Evolutionary conservation across 2,797 vertebrate species (phyloP).

Genomic region (Peromyscus melanophrys): DNA sequence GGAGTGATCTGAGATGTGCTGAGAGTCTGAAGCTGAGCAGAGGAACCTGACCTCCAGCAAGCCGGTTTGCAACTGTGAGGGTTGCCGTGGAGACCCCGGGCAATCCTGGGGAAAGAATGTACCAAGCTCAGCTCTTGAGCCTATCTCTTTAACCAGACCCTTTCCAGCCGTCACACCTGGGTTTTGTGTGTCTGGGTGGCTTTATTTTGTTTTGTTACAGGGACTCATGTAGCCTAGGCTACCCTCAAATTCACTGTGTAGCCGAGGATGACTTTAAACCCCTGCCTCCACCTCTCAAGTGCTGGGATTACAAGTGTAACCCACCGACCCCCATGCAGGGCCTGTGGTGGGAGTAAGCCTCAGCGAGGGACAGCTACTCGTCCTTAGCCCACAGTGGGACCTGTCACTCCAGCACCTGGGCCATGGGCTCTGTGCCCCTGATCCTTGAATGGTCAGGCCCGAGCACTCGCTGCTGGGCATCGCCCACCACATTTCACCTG

Average conservation of each 20-base stretch:
- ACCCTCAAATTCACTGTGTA: not conserved
- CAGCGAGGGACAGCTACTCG: not conserved
- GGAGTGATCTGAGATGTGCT: not conserved
- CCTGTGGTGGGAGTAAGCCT: not conserved
- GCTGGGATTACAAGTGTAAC: not conserved
- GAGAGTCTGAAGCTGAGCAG: not conserved
- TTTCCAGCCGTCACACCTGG: not conserved
- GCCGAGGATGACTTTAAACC: not conserved
- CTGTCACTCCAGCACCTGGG: not conserved
- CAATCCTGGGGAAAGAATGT: not conserved
- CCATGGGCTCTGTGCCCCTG: not conserved
- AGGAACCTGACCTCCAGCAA: not conserved
- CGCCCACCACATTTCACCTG: too few relatives aligned
- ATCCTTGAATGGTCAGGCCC: not conserved
- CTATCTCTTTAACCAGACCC: not conserved
- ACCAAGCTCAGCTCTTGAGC: rapidly evolving
- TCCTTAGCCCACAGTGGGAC: not conserved
- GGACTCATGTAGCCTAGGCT: not conserved
- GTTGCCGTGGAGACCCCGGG: not conserved
- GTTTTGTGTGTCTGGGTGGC: not conserved
- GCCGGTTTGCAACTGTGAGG: not conserved
- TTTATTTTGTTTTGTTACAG: not conserved
- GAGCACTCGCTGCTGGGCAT: not conserved
- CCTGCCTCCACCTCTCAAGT: not conserved
- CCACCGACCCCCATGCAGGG: too few relatives aligned